phyloP scores from a whole-genome alignment of 2,113 vertebrate genomes.

The Lampris incognitus region DNA sequence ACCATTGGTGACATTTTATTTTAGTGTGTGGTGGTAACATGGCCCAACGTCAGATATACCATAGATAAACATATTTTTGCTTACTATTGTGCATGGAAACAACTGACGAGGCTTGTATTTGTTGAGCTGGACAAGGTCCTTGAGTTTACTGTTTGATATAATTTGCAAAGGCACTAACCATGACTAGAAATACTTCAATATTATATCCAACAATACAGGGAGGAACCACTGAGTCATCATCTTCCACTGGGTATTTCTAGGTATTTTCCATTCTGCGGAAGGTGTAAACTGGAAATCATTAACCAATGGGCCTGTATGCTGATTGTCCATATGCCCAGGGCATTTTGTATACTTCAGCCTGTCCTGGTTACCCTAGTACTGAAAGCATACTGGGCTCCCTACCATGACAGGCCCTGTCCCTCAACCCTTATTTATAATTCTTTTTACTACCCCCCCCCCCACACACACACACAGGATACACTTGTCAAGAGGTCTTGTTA shows the following conservation, averaged over 20 bases:
- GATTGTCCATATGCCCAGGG: neutral
- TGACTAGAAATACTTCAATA: conserved; percentile 6
- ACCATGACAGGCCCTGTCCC: neutral
- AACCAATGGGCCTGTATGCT: conserved; percentile 17
- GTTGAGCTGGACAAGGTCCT: neutral
- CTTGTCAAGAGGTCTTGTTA: neutral
- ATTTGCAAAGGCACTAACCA: neutral
- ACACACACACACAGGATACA: neutral
- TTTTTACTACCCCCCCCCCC: no score
- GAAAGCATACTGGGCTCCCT: neutral
- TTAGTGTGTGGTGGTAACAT: no score
- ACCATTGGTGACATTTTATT: no score
- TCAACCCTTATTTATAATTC: neutral
- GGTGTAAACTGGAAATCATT: conserved; percentile 52
- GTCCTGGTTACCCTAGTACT: neutral
- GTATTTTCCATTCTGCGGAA: conserved; percentile 36
- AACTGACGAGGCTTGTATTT: neutral
- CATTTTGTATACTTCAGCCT: conserved; percentile 5
- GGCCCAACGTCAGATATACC: no score
- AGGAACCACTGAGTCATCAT: conserved; percentile 43
- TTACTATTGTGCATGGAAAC: no score
- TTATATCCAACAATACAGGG: neutral
- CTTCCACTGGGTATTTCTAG: conserved; percentile 5
- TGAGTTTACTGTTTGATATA: neutral
- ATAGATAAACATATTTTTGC: no score